These are phyloP conservation scores for Ormia ochracea DNA, from an alignment of 2,888 invertebrate species.

Conservation along the genomic window DNA sequence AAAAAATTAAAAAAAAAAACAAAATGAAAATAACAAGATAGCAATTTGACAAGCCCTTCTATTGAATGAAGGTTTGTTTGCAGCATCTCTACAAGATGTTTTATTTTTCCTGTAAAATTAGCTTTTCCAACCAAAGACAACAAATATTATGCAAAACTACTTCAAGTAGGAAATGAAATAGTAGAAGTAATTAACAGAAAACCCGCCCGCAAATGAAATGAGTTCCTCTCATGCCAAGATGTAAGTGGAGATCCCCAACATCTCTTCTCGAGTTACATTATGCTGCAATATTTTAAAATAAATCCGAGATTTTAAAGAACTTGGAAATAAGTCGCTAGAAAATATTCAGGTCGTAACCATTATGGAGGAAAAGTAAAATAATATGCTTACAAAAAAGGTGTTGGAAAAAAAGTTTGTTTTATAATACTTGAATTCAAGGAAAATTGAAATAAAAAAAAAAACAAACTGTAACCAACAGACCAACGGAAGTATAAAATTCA, in stretches of 20 bases:
- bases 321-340: background rate
- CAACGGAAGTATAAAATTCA: constrained; percentile 56
- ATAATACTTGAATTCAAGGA: constrained; percentile 29
- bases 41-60: no score
- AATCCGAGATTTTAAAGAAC: constrained; percentile 13
- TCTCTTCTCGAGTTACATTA: constrained; percentile 7
- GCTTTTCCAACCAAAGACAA: background rate
- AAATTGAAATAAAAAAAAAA: background rate
- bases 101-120: constrained; percentile 12
- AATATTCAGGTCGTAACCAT: constrained; percentile 29
- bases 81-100: background rate
- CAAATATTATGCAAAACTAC: constrained; percentile 27
- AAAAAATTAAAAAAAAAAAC: no score
- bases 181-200: constrained; percentile 37
- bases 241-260: background rate
- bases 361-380: constrained; percentile 45
- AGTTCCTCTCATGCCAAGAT: background rate
- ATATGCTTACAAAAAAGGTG: background rate
- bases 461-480: constrained; percentile 31
- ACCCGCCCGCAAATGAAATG: background rate
- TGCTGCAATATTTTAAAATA: background rate
- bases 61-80: background rate
- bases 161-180: constrained; percentile 26
- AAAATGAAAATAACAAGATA: no score
- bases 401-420: constrained; percentile 22